Conservation (phyloP, 2,888 invertebrate genomes). For the Ametastegia equiseti region DNA sequence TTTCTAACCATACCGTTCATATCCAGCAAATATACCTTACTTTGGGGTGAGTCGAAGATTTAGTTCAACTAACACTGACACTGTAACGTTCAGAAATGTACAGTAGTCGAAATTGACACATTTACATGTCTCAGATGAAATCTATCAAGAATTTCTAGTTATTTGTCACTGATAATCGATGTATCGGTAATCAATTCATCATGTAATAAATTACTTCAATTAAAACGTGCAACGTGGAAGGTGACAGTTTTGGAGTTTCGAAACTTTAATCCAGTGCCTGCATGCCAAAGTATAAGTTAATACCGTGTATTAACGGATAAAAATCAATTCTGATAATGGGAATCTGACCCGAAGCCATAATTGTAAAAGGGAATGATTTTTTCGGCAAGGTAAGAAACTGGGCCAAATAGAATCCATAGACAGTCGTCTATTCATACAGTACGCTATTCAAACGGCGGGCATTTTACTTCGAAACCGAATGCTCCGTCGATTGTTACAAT, state of each 20-base stretch:
- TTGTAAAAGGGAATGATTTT: not conserved
- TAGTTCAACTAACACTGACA: no score
- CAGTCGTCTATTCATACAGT: not conserved
- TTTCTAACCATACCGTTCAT: conserved; percentile 68
- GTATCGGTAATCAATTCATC: no score
- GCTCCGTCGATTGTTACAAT: not conserved
- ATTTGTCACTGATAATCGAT: no score
- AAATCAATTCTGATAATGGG: conserved; percentile 1
- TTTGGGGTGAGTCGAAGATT: conserved; percentile 78
- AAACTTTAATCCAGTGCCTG: not conserved
- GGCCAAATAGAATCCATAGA: not conserved
- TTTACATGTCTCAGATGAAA: no score
- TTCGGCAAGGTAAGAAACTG: conserved; percentile 55
- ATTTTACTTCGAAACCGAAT: conserved; percentile 5
- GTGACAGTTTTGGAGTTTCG: no score
- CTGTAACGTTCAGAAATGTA: no score
- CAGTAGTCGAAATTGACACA: no score
- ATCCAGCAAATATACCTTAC: conserved; percentile 72
- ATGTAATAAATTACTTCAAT: no score
- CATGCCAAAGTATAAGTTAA: not conserved
- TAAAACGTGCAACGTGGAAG: no score
- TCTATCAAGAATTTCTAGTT: no score
- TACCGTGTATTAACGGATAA: not conserved
- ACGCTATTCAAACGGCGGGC: not conserved
- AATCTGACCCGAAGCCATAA: not conserved